Evolutionary conservation across 1,140 invertebrate genomes (phyloP).

Genomic region (Andrena cerasifolii): DNA sequence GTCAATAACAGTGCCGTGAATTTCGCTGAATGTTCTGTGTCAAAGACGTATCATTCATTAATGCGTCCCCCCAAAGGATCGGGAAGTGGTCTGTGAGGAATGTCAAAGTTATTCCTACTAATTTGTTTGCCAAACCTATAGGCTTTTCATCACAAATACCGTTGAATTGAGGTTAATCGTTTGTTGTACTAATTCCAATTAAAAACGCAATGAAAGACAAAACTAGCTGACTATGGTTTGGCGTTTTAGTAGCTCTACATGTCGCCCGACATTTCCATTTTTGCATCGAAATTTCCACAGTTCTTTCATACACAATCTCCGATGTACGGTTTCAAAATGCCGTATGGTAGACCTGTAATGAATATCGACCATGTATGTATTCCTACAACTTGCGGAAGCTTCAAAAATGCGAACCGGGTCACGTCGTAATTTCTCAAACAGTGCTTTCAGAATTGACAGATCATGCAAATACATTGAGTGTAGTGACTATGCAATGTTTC

Average conservation of each 20-base stretch:
- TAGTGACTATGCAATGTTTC: constrained; percentile 5
- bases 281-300: constrained; percentile 25
- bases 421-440: constrained; percentile 45
- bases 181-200: too few relatives aligned
- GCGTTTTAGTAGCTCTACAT: too few relatives aligned
- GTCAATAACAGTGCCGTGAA: not conserved
- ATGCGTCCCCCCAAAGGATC: too few relatives aligned
- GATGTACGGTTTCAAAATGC: not conserved
- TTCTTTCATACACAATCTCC: constrained; percentile 17
- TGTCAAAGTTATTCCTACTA: too few relatives aligned
- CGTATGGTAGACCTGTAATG: constrained; percentile 31
- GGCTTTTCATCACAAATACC: too few relatives aligned
- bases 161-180: too few relatives aligned
- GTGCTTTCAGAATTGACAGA: constrained; percentile 24
- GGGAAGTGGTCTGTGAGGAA: too few relatives aligned
- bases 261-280: too few relatives aligned
- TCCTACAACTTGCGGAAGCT: constrained; percentile 42
- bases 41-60: too few relatives aligned
- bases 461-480: not conserved
- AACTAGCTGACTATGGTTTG: too few relatives aligned
- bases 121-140: too few relatives aligned
- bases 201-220: too few relatives aligned
- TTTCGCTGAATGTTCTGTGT: constrained; percentile 14
- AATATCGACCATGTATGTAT: constrained; percentile 59
- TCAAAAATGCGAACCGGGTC: constrained; percentile 61